phyloP scores from a whole-genome alignment of 1,140 invertebrate species.

The Pygmarrhopalites habei region DNA sequence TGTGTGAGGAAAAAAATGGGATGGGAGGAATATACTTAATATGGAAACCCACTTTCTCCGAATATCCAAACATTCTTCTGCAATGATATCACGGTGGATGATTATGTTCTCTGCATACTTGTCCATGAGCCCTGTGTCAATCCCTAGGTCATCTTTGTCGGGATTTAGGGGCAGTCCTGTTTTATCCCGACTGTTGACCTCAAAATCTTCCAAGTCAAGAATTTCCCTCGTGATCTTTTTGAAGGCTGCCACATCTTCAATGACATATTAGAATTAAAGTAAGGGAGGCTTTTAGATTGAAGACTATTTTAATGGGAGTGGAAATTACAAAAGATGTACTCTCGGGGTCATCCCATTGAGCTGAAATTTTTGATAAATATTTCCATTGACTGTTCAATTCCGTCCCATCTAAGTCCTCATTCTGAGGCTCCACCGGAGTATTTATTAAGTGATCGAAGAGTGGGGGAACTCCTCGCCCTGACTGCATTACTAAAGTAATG shows the following conservation, averaged over 20 bases:
- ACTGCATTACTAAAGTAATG: background rate
- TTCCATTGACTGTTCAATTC: background rate
- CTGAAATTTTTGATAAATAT: background rate
- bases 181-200: background rate
- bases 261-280: too few relatives aligned
- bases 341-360: background rate
- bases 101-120: slow-evolving; percentile 18
- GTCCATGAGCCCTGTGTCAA: slow-evolving; percentile 18
- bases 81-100: background rate
- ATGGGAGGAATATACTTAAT: too few relatives aligned
- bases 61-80: slow-evolving; percentile 11
- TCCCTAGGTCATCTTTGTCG: background rate
- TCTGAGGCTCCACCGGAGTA: background rate
- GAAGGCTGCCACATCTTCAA: slow-evolving; percentile 1
- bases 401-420: background rate
- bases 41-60: slow-evolving; percentile 3
- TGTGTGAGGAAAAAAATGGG: too few relatives aligned
- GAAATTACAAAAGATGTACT: too few relatives aligned
- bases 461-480: background rate
- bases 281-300: too few relatives aligned
- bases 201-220: slow-evolving; percentile 14
- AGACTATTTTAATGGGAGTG: too few relatives aligned
- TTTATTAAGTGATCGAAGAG: slow-evolving; percentile 6
- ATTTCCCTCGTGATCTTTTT: background rate
- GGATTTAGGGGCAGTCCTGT: background rate